Evolutionary conservation across 2,797 vertebrate species (phyloP), one percentile per base, ranked within the genome.

Genomic region (Gymnocypris eckloni): DNA sequence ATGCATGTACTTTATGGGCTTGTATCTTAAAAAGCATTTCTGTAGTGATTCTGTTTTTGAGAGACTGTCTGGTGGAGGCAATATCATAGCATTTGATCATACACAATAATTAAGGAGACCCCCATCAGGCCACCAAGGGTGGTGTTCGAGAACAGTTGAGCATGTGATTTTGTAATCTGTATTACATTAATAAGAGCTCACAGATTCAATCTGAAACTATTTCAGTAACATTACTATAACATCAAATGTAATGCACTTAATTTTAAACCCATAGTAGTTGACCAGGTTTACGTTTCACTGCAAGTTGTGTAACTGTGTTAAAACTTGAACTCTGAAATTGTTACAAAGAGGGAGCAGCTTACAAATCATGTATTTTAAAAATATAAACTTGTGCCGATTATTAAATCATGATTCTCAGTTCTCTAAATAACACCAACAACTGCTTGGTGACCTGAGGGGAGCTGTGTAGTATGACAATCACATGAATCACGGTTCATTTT

Each of bases 401-500:
- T 28, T 37, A 61, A 66, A 66, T 50, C 11, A 6, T 10, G 39
- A 69, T 56, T 54, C 48, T 69, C 66, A 67, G 25, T 50, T 83
- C 43, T 75, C 18, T 8, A 76, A 77, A 64, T 64, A 64, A 67
- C 45, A 69, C 16, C 18, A 52, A 69, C 18, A 56, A 25, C 80
- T 69, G 33, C 67, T 56, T 56, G 66, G 80, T 69, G 66, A 81
- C 64, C 66, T 52, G 64, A 81, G 20, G 12, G 43, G 43, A 69
- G 64, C 48, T 70, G 64, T 56, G 45, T 25, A 67, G 9, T 77
- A 77, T 22, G 37, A 78, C 73, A 78, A 45, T 25, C 61, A 56
- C 66, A 85, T 79, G 52, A 59, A 79, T 79, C 48, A 45, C 16
- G 13, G 25, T 59, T 85, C 52, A 79, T 79, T 85, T 79, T 79